phyloP scores from a whole-genome alignment of 2,797 vertebrate species.

The Clamator glandarius region DNA sequence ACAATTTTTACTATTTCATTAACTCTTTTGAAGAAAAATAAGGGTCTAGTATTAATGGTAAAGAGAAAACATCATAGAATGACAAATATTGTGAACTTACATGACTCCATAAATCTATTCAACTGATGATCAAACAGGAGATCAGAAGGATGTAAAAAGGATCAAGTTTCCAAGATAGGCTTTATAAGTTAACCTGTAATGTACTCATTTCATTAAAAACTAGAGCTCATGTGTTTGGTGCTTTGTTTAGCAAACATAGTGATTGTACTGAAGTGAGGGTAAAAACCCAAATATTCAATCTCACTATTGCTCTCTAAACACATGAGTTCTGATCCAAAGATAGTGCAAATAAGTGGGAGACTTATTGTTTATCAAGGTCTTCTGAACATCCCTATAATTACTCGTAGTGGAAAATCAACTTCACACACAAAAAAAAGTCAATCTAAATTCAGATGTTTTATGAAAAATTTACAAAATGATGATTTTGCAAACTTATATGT shows the following conservation, averaged over 20 bases:
- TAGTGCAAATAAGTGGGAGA: not conserved
- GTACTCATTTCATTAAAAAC: not conserved
- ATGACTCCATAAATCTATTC: not conserved
- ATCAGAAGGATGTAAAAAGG: not conserved
- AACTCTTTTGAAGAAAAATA: not conserved
- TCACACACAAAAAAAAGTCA: not conserved
- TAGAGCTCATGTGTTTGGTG: not conserved
- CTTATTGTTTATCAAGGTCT: not conserved
- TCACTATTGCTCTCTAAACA: not conserved
- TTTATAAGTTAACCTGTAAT: not conserved
- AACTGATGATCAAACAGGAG: not conserved
- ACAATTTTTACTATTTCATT: not conserved
- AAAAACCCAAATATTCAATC: not conserved
- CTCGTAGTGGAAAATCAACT: not conserved
- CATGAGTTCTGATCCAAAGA: not conserved
- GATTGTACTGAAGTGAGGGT: not conserved
- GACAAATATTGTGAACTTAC: not conserved
- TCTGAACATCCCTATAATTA: not conserved
- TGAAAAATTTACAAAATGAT: not conserved
- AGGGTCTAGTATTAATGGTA: not conserved
- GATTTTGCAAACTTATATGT: not conserved
- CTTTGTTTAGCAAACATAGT: not conserved
- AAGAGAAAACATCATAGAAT: not conserved
- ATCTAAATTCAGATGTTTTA: not conserved
- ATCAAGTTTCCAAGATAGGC: not conserved